These are phyloP conservation scores for Euclidia mi DNA, from an alignment of 2,888 invertebrate genomes.

Conservation along the genomic window DNA sequence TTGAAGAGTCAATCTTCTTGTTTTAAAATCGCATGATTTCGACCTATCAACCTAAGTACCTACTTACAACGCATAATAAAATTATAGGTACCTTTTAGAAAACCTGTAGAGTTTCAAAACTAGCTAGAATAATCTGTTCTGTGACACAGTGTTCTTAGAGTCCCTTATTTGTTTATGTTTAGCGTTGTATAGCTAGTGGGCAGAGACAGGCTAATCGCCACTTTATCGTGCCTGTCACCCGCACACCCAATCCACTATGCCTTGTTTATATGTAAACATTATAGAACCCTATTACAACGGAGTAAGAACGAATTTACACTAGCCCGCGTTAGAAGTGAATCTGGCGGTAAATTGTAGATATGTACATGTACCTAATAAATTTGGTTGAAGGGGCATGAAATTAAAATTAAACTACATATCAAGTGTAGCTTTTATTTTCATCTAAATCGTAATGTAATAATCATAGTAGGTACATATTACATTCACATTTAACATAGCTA, in stretches of 20 bases:
- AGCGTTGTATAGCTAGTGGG: slow-evolving; percentile 61
- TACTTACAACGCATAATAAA: too few species aligned
- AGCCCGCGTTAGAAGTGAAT: slow-evolving; percentile 14
- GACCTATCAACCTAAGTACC: too few species aligned
- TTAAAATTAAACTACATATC: too few species aligned
- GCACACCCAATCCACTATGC: slow-evolving; percentile 66
- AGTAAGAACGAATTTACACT: slow-evolving; percentile 22
- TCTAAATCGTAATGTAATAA: too few species aligned
- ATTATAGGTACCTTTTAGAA: too few species aligned
- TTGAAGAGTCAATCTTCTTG: too few species aligned
- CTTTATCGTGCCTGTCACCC: slow-evolving; percentile 79
- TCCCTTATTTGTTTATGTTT: slow-evolving; percentile 49
- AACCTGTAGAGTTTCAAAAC: background rate
- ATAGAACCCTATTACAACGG: slow-evolving; percentile 37
- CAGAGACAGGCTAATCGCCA: slow-evolving; percentile 83
- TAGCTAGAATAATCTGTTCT: background rate
- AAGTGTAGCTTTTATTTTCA: too few species aligned
- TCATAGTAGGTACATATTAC: too few species aligned
- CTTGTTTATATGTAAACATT: slow-evolving; percentile 46
- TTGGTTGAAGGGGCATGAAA: background rate
- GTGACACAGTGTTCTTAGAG: slow-evolving; percentile 21
- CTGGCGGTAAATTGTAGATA: slow-evolving; percentile 33
- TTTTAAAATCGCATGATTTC: too few species aligned
- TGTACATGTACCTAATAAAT: slow-evolving; percentile 16
- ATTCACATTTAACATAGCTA: too few species aligned